Evolutionary conservation across 2,113 vertebrate species (phyloP).

Genomic region (Gadus macrocephalus): DNA sequence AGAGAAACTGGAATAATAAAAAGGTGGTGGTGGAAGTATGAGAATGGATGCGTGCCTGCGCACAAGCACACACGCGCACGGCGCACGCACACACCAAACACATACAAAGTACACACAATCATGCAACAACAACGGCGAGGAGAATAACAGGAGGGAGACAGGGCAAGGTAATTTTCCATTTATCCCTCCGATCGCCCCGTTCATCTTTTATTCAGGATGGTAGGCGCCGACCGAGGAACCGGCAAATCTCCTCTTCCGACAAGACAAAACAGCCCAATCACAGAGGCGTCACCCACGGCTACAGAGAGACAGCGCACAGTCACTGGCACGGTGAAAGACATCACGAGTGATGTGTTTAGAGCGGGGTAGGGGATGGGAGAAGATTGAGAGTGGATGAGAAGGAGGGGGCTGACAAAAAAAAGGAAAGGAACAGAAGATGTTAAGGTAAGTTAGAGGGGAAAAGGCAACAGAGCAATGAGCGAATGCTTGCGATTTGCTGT

Average conservation of each 20-base stretch:
- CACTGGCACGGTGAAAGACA: no score
- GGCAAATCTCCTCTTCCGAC: slow-evolving; percentile 4
- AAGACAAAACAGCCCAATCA: slow-evolving; percentile 19
- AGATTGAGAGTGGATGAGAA: no score
- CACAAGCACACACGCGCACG: not conserved
- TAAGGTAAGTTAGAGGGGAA: no score
- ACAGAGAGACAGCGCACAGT: slow-evolving; percentile 1
- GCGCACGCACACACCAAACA: not conserved
- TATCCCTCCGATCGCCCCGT: slow-evolving; percentile 8
- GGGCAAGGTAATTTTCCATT: slow-evolving; percentile 5
- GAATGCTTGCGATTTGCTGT: no score
- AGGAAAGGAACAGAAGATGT: no score
- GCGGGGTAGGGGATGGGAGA: no score
- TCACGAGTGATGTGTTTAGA: no score
- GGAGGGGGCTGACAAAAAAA: no score
- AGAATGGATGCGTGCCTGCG: not conserved
- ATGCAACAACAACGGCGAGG: not conserved
- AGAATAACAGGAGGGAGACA: not conserved
- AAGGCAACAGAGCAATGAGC: no score
- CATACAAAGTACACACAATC: not conserved
- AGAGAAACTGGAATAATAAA: not conserved
- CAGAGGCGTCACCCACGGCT: slow-evolving; percentile 28
- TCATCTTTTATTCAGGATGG: slow-evolving; percentile 18
- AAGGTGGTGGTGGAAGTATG: not conserved
- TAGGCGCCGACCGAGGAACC: not conserved